phyloP scores from a whole-genome alignment of 1,140 invertebrate species.

The Arctopsyche grandis region DNA sequence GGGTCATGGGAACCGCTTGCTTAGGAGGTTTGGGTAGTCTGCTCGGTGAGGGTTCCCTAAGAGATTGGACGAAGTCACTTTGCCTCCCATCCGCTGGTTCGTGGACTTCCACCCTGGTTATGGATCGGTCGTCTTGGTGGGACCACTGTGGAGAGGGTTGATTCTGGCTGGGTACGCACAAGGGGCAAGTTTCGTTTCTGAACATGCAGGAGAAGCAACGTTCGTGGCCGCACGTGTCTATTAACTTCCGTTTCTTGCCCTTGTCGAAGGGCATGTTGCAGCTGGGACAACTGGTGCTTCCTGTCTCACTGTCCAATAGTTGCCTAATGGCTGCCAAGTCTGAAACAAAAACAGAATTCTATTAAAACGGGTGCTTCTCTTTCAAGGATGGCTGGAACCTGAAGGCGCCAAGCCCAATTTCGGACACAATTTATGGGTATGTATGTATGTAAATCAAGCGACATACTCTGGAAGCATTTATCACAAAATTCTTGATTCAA shows the following conservation, averaged over 20 bases:
- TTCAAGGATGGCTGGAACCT: background rate
- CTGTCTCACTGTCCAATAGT: conserved; percentile 57
- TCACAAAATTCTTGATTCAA: too few species aligned
- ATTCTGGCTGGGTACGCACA: conserved; percentile 72
- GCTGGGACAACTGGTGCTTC: conserved; percentile 77
- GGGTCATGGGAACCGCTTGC: conserved; percentile 64
- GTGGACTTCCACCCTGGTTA: conserved; percentile 55
- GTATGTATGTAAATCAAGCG: too few species aligned
- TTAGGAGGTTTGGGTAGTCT: conserved; percentile 63
- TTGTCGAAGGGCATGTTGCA: conserved; percentile 94
- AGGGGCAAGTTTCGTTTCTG: conserved; percentile 88
- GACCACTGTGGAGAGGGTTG: conserved; percentile 56
- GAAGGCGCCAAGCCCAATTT: background rate
- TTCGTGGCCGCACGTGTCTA: conserved; percentile 94
- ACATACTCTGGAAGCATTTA: too few species aligned
- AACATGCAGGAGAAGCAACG: conserved; percentile 94
- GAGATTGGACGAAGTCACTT: conserved; percentile 42
- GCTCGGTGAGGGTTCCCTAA: conserved; percentile 61
- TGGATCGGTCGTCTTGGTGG: conserved; percentile 56
- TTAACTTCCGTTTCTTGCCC: conserved; percentile 92
- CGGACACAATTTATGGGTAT: too few species aligned
- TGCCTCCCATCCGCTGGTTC: conserved; percentile 40
- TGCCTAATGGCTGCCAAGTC: conserved; percentile 52
- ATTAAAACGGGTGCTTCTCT: background rate
- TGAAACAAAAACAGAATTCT: conserved; percentile 44